Evolutionary conservation across 2,797 vertebrate genomes (phyloP).

Genomic region (Gymnocypris eckloni): DNA sequence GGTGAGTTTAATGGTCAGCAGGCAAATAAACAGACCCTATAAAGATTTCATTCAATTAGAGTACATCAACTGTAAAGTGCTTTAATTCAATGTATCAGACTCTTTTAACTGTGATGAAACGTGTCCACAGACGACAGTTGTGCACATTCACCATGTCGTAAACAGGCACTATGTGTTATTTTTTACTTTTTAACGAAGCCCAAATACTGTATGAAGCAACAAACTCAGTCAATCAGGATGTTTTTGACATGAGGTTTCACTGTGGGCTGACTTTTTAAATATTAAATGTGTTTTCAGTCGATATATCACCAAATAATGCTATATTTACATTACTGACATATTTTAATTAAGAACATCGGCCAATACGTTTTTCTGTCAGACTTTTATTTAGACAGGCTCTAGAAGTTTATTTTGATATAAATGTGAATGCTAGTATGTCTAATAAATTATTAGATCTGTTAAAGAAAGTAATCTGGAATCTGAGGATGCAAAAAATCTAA

Average conservation of each 20-base stretch:
- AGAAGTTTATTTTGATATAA: too few species aligned
- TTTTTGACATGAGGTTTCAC: not conserved
- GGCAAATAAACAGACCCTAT: not conserved
- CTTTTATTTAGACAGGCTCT: not conserved
- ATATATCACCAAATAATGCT: not conserved
- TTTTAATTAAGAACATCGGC: not conserved
- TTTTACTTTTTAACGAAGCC: not conserved
- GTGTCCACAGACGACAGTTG: not conserved
- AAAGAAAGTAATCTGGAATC: not conserved
- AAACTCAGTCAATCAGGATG: not conserved
- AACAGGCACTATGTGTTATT: not conserved
- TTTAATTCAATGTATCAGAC: constrained; percentile 5
- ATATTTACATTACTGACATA: not conserved
- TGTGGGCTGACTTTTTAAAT: not conserved
- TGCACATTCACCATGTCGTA: constrained; percentile 9
- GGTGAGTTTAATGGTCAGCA: not conserved
- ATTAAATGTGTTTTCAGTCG: not conserved
- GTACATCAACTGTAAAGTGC: not conserved
- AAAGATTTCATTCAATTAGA: constrained; percentile 32
- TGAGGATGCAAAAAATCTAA: too few species aligned
- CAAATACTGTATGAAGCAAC: not conserved
- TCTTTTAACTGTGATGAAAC: constrained; percentile 15
- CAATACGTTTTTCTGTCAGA: not conserved
- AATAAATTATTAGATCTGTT: not conserved
- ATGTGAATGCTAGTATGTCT: not conserved